A percentile compares a stretch with the other conserved stretches of the same genome.
Evolutionary conservation across 2,113 vertebrate genomes (phyloP).

Genomic region (Erythrolamprus reginae): DNA sequence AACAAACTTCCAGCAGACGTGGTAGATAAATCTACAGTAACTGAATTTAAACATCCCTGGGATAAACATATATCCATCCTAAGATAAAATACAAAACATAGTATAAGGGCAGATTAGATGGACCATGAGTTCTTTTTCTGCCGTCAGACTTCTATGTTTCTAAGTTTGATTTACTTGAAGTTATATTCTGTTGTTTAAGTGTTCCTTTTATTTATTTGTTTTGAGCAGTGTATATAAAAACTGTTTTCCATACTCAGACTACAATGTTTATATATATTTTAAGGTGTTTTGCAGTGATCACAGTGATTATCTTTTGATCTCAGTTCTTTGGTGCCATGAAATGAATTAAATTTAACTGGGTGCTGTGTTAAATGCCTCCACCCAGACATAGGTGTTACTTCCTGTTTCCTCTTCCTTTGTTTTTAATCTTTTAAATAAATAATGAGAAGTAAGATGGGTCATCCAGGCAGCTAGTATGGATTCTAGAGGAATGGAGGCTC

Average conservation of each 20-base stretch:
- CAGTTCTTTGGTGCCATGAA: background rate
- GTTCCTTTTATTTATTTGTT: too few species aligned
- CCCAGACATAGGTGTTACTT: background rate
- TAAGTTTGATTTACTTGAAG: too few species aligned
- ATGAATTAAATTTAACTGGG: constrained; percentile 3
- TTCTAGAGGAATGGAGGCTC: constrained; percentile 35
- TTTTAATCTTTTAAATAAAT: constrained; percentile 13
- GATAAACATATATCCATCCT: too few species aligned
- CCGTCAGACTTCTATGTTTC: too few species aligned
- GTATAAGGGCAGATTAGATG: too few species aligned
- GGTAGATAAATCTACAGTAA: too few species aligned
- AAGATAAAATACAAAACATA: too few species aligned
- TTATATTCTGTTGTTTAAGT: too few species aligned
- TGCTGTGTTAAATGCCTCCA: background rate
- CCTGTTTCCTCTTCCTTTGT: background rate
- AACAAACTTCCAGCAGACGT: too few species aligned
- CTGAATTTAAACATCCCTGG: too few species aligned
- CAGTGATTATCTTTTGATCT: background rate
- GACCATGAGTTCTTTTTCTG: too few species aligned
- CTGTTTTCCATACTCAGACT: background rate
- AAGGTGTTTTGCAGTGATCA: background rate
- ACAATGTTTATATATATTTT: background rate
- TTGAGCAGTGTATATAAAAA: too few species aligned
- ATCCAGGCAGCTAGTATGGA: constrained; percentile 12
- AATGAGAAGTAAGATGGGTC: constrained; percentile 10